Evolutionary conservation across 64 coral and sea anemone species (phyloP), one percentile per base, ranked within the genome.

Genomic region (Pocillopora verrucosa): DNA sequence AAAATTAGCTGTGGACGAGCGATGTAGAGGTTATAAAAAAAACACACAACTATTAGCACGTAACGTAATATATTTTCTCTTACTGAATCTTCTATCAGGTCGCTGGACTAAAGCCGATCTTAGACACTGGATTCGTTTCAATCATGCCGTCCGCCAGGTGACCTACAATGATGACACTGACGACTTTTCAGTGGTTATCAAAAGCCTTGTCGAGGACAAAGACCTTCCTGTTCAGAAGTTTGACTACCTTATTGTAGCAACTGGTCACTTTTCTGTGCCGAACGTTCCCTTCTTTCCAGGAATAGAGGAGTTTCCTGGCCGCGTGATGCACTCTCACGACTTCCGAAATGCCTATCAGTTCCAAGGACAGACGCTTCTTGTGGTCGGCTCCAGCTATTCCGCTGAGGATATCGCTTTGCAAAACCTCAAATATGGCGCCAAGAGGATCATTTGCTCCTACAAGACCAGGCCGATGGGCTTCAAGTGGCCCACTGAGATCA

Each of bases 261-360:
- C 58, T 65, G 89, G 89, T 1, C 89, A 91, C 56, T 91, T 76
- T 19, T 91, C 89, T 61, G 89, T 84, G 0, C 89, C 89, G n/a
- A 81, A 85, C 34, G 14, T 91, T 1, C 89, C 89, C n/a, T 59
- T 25, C 1, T 91, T 84, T 36, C 72, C 65, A 41, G 89, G 89
- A 36, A 69, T 91, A 36, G 82, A 91, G 80, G n/a, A 85, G 63
- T 91, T 91, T 34, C 72, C 80, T 45, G 89, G 89, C 9, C 89
- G 89, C 0, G 72, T 91, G 1, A 62, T 76, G 9, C 89, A 91
- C 22, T 70, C 79, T 30, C 80, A 91, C 58, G 34, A 77, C 16
- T 91, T 91, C 79, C 80, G 89, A 16, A 73, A 91, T 76, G 89
- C 89, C 1, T 41, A n/a, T 76, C 68, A 91, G 9, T 91, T 84